Evolutionary conservation across 2,888 invertebrate genomes (phyloP).

Genomic region (Loripinus fragilis): DNA sequence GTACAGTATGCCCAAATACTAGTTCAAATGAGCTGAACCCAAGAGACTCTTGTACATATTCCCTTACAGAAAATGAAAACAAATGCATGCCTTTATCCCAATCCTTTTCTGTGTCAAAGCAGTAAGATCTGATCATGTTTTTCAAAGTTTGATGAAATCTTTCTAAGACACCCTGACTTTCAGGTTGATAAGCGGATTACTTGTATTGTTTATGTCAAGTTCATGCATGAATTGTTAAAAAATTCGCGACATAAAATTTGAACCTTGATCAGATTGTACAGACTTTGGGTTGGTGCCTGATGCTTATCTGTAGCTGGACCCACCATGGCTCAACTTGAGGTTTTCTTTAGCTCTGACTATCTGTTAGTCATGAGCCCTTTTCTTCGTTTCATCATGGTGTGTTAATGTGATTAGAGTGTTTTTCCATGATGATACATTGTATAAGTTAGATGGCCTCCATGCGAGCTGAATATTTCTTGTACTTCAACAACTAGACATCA

Average conservation of each 20-base stretch:
- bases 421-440: no score
- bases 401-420: no score
- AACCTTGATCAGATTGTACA: slow-evolving; percentile 57
- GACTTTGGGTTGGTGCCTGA: no score
- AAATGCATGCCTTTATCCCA: slow-evolving; percentile 54
- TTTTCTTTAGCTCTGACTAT: no score
- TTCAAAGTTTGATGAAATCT: slow-evolving; percentile 54
- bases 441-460: no score
- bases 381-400: no score
- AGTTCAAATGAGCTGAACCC: slow-evolving; percentile 61
- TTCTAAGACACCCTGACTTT: slow-evolving; percentile 48
- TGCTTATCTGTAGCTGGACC: no score
- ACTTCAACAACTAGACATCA: no score
- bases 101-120: slow-evolving; percentile 41
- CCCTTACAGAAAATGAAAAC: slow-evolving; percentile 51
- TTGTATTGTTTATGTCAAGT: slow-evolving; percentile 23
- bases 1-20: slow-evolving; percentile 54
- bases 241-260: slow-evolving; percentile 55
- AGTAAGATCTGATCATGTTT: slow-evolving; percentile 49
- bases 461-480: no score
- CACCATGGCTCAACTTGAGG: no score
- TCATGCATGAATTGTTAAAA: slow-evolving; percentile 54
- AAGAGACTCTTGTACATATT: slow-evolving; percentile 55
- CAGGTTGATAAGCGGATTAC: slow-evolving; percentile 30
- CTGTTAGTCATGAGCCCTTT: no score